phyloP scores from a whole-genome alignment of 2,888 invertebrate genomes.

The Gastracanthus pulcherrimus region DNA sequence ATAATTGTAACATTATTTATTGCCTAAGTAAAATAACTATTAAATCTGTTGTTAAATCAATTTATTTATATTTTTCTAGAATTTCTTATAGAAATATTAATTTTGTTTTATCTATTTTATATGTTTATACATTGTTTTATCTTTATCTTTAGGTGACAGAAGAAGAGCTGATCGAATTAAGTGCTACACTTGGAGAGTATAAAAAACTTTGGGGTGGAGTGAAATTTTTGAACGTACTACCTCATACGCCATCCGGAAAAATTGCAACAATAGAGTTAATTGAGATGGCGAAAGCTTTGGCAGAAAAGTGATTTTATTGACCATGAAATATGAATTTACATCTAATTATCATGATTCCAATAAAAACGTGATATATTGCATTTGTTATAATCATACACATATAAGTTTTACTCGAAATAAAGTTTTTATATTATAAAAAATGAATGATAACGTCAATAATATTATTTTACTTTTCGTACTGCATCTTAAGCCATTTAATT shows the following conservation, averaged over 20 bases:
- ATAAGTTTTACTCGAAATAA: too few relatives aligned
- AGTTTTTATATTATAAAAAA: too few relatives aligned
- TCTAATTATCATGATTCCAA: neutral
- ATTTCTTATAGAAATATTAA: too few relatives aligned
- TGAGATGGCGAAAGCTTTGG: conserved; percentile 59
- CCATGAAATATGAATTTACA: neutral
- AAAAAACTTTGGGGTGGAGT: conserved; percentile 69
- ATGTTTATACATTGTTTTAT: neutral
- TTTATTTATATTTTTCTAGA: too few relatives aligned
- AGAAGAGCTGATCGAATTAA: conserved; percentile 66
- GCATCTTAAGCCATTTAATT: neutral
- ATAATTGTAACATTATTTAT: too few relatives aligned
- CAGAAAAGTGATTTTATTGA: conserved; percentile 1
- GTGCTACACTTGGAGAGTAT: conserved; percentile 64
- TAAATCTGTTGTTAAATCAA: too few relatives aligned
- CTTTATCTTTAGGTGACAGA: conserved; percentile 65
- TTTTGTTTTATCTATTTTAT: too few relatives aligned
- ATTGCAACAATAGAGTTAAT: conserved; percentile 63
- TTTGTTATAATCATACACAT: neutral
- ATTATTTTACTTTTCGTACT: neutral
- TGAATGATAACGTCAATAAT: too few relatives aligned
- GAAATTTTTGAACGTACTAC: conserved; percentile 66
- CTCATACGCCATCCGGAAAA: conserved; percentile 67
- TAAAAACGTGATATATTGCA: neutral
- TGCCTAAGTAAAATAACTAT: too few relatives aligned